phyloP scores from a whole-genome alignment of 53 echinoderm and acorn worm genomes.

The Stichopus horrens region DNA sequence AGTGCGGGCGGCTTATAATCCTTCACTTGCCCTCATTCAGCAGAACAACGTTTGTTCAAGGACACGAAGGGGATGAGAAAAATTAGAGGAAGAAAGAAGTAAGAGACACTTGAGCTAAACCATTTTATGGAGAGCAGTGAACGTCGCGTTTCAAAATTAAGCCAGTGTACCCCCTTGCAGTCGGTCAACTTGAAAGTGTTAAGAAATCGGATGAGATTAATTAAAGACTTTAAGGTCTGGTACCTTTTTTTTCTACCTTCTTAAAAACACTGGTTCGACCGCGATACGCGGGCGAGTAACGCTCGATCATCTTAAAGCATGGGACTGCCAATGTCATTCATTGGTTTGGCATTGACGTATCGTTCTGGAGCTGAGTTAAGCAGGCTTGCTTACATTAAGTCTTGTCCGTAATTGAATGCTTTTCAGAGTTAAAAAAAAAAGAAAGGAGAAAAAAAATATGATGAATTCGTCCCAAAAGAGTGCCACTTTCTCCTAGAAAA shows the following conservation, averaged over 20 bases:
- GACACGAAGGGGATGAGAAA: background rate
- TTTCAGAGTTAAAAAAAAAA: background rate
- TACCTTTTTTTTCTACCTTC: slow-evolving; percentile 21
- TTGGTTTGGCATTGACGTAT: slow-evolving; percentile 30
- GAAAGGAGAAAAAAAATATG: background rate
- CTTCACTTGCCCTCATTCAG: too few species aligned
- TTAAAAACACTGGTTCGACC: slow-evolving; percentile 29
- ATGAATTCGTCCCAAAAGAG: slow-evolving; percentile 42
- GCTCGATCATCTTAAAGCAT: slow-evolving; percentile 22
- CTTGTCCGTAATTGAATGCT: slow-evolving; percentile 43
- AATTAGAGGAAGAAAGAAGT: background rate
- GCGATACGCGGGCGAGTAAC: slow-evolving; percentile 22
- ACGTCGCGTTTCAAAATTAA: background rate
- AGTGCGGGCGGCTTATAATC: too few species aligned
- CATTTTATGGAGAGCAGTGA: background rate
- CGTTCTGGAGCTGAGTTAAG: slow-evolving; percentile 33
- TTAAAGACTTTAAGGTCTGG: slow-evolving; percentile 2
- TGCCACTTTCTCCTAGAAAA: background rate
- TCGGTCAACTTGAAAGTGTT: slow-evolving; percentile 37
- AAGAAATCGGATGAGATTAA: slow-evolving; percentile 33
- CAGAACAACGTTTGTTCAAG: background rate
- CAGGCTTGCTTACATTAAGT: slow-evolving; percentile 9
- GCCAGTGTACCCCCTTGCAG: background rate
- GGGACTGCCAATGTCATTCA: slow-evolving; percentile 24
- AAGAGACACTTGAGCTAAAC: background rate